Evolutionary conservation across 2,113 vertebrate genomes (phyloP), one percentile per base, ranked within the genome.

Genomic region (Myiozetetes cayanensis): DNA sequence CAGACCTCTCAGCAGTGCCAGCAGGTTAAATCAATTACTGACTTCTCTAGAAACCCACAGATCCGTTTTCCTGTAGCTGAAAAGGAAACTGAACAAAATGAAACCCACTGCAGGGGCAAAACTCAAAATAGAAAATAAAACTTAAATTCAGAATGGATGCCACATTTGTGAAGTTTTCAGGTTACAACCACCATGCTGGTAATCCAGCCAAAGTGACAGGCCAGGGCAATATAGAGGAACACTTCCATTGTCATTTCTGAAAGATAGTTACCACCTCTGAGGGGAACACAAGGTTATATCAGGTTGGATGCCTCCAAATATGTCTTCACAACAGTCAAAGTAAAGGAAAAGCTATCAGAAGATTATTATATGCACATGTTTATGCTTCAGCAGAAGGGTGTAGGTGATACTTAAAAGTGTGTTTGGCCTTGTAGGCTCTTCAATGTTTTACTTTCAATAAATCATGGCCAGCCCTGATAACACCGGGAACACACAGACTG

Each of bases 171-270:
- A 89, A 49, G 12, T 27, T 56, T 68, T 68, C 27, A 58, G 6
- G 4, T 39, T 35, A 12, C 20, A 68, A 50, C 33, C 14, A 59
- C 5, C 30, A 68, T 20, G 9, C 25, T 63, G 43, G 30, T 52
- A 27, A 68, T 3, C 44, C 9, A 58, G 6, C 3, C 56, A 6
- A 23, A 62, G 28, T 8, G 21, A 44, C 24, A 7, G 11, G 27
- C 14, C 24, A 7, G 11, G 27, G 18, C 4, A 15, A 27, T 1
- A 4, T 2, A 10, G 0, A 61, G 35, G 37, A 73, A 56, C 14
- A 55, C 6, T 41, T 68, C 17, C 2, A 18, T 27, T 91, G 61
- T 22, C 41, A 27, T 62, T 62, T 66, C 52, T 78, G 43, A 66
- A 14, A 30, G 21, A 11, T 19, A 14, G 19, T 30, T 47, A 31